Percentiles rank a stretch among this genome's conserved stretches.
These are phyloP conservation scores for Pterocles orientalis DNA, from an alignment of 2,113 vertebrate species.

Conservation along the genomic window DNA sequence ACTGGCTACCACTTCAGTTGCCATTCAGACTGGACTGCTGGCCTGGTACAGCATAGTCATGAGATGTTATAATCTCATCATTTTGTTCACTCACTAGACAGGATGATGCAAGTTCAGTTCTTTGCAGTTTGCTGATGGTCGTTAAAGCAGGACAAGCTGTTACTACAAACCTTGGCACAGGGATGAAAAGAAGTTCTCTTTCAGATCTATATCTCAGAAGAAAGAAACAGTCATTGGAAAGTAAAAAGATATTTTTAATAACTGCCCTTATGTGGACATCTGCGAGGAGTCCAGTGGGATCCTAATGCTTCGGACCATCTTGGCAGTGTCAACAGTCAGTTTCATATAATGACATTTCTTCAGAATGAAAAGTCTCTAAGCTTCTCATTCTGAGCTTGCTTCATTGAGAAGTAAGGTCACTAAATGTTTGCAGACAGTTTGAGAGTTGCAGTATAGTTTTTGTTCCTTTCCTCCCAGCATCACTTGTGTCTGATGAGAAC, in stretches of 20 bases:
- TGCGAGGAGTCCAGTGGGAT: background rate
- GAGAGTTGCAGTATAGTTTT: background rate
- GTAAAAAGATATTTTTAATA: background rate
- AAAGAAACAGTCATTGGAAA: background rate
- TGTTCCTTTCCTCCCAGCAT: background rate
- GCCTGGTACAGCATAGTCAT: rapidly evolving
- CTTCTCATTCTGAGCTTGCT: background rate
- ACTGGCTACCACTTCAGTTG: background rate
- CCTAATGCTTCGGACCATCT: background rate
- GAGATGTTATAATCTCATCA: background rate
- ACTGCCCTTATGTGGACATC: background rate
- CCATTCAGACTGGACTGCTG: background rate
- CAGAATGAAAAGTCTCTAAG: background rate
- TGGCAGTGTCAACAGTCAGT: background rate
- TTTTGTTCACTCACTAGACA: background rate
- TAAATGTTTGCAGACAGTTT: background rate
- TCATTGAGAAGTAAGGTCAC: background rate
- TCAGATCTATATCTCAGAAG: background rate
- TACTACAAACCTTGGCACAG: background rate
- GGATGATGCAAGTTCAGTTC: background rate
- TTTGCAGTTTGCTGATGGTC: background rate
- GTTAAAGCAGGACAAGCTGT: background rate
- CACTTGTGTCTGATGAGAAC: background rate
- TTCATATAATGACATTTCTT: background rate
- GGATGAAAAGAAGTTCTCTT: background rate